Evolutionary conservation across 92 coral and sea anemone species (phyloP).

Genomic region (Actinostola sp.): DNA sequence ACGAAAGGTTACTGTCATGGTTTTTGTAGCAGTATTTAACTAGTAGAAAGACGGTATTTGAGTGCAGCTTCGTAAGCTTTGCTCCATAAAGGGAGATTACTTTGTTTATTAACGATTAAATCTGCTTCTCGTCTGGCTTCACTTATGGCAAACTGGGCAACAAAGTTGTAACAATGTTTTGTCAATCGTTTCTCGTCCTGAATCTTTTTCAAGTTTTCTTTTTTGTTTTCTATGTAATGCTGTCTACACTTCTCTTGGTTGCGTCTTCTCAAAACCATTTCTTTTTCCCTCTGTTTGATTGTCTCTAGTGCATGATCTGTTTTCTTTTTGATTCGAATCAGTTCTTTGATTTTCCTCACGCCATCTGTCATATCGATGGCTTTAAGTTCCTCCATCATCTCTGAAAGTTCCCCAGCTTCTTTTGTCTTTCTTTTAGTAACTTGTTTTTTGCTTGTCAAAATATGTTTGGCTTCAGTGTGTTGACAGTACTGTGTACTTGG

Average conservation of each 20-base stretch:
- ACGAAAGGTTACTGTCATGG: too few species aligned
- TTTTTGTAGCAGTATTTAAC: not conserved
- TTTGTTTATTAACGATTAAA: not conserved
- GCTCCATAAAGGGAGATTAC: not conserved
- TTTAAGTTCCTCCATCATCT: conserved; percentile 2
- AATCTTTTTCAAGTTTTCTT: not conserved
- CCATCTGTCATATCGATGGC: not conserved
- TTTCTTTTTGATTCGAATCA: not conserved
- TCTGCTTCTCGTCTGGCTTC: conserved; percentile 3
- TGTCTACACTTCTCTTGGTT: not conserved
- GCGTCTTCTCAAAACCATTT: not conserved
- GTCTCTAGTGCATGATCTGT: not conserved
- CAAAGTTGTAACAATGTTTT: not conserved
- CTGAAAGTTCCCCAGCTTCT: not conserved
- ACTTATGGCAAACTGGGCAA: not conserved
- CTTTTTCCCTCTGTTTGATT: not conserved
- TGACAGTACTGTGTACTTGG: not conserved
- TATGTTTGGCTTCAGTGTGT: not conserved
- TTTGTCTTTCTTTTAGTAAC: not conserved
- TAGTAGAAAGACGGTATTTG: not conserved
- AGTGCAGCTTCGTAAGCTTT: conserved; percentile 3
- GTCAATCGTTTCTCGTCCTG: conserved; percentile 3
- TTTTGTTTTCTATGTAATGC: not conserved
- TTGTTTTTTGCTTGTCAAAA: not conserved
- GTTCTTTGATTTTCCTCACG: not conserved